Evolutionary conservation across 2,113 vertebrate genomes (phyloP).

Genomic region (Mesembrinibis cayennensis): DNA sequence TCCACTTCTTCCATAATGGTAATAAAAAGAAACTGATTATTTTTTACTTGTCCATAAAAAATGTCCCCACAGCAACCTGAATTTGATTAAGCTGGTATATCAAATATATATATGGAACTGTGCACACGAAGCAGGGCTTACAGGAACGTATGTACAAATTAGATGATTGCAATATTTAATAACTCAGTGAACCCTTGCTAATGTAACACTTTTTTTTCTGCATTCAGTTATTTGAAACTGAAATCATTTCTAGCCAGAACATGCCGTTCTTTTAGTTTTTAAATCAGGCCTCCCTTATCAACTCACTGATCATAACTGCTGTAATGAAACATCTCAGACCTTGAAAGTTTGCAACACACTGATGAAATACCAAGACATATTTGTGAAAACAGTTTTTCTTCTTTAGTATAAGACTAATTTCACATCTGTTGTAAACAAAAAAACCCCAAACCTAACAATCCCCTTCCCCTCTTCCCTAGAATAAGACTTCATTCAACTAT

Average conservation of each 20-base stretch:
- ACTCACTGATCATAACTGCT: background rate
- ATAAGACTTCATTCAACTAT: background rate
- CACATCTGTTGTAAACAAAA: background rate
- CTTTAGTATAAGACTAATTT: conserved; percentile 28
- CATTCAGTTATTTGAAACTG: background rate
- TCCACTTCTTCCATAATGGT: background rate
- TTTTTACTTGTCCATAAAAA: conserved; percentile 33
- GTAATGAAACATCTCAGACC: background rate
- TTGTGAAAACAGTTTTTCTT: background rate
- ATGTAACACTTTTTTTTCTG: background rate
- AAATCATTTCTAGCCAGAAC: background rate
- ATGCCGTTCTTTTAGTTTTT: background rate
- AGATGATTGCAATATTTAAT: conserved; percentile 20
- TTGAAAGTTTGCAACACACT: background rate
- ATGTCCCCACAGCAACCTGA: background rate
- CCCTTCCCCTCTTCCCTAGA: background rate
- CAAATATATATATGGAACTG: conserved; percentile 7
- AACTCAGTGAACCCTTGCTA: background rate
- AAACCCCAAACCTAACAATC: background rate
- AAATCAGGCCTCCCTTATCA: background rate
- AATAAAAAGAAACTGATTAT: conserved; percentile 46
- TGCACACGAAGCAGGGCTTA: background rate
- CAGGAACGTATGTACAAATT: conserved; percentile 22
- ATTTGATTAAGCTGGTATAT: conserved; percentile 46
- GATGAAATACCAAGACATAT: background rate